Evolutionary conservation across 1,140 invertebrate genomes (phyloP).

Genomic region (Meloidogyne hapla): DNA sequence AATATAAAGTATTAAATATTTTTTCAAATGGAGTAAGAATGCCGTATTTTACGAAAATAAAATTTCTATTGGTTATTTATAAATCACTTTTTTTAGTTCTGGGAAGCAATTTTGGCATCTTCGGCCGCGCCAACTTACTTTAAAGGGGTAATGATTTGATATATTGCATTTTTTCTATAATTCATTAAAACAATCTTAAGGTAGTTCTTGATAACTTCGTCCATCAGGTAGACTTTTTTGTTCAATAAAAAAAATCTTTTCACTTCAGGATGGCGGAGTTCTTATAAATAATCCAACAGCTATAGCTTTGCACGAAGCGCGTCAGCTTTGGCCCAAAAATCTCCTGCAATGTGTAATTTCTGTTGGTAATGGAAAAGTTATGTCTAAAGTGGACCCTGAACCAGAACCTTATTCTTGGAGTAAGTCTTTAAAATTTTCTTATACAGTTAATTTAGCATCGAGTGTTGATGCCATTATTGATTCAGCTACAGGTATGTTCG

Average conservation of each 20-base stretch:
- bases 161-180: slow-evolving; percentile 58
- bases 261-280: slow-evolving; percentile 77
- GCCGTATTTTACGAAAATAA: background rate
- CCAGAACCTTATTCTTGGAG: slow-evolving; percentile 1
- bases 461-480: slow-evolving; percentile 81
- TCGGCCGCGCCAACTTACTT: slow-evolving; percentile 90
- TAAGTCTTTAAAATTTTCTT: slow-evolving; percentile 26
- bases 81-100: slow-evolving; percentile 70
- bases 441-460: slow-evolving; percentile 65
- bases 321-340: slow-evolving; percentile 78
- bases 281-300: slow-evolving; percentile 86
- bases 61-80: background rate
- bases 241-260: background rate
- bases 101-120: slow-evolving; percentile 85
- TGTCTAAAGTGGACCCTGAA: slow-evolving; percentile 56
- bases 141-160: slow-evolving; percentile 74
- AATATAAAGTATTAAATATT: slow-evolving; percentile 19
- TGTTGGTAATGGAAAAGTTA: slow-evolving; percentile 72
- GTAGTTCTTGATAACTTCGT: slow-evolving; percentile 18
- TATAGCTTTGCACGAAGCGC: slow-evolving; percentile 82
- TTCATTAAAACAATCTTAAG: background rate
- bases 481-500: slow-evolving; percentile 77
- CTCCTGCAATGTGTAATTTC: slow-evolving; percentile 81
- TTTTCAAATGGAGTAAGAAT: background rate
- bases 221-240: slow-evolving; percentile 21